These are phyloP conservation scores for Pseudomyrmex flavicornis DNA, from an alignment of 1,140 invertebrate species.

Conservation along the genomic window DNA sequence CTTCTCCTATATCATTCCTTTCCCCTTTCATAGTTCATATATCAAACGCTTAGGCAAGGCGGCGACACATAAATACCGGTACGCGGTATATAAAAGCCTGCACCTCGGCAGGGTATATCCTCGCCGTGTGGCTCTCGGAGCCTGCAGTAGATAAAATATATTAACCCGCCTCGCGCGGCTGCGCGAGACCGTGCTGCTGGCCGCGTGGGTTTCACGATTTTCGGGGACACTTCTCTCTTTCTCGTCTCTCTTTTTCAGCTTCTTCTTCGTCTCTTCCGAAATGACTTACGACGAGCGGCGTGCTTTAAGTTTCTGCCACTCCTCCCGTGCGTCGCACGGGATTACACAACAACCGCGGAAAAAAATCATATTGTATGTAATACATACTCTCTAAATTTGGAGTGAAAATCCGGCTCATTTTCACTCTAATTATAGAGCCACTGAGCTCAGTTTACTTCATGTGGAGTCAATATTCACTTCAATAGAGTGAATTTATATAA, in stretches of 20 bases:
- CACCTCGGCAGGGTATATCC: conserved; percentile 65
- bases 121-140: neutral
- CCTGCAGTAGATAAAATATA: conserved; percentile 76
- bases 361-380: neutral
- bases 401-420: no score
- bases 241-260: conserved; percentile 12
- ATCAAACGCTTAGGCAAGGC: conserved; percentile 79
- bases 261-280: conserved; percentile 32
- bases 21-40: conserved; percentile 76
- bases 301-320: conserved; percentile 66
- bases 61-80: conserved; percentile 78
- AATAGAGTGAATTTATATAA: no score
- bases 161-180: conserved; percentile 64
- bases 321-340: conserved; percentile 40
- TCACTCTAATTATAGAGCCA: no score
- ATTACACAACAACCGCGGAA: conserved; percentile 66
- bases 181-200: conserved; percentile 15
- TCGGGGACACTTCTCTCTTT: conserved; percentile 71
- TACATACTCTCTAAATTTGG: no score
- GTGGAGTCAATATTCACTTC: no score
- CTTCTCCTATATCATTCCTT: conserved; percentile 64
- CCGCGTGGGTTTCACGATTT: conserved; percentile 77
- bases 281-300: conserved; percentile 75
- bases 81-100: conserved; percentile 76
- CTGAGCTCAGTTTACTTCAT: no score